Conservation (phyloP, 2,888 invertebrate species). For the Anthrax anthrax region DNA sequence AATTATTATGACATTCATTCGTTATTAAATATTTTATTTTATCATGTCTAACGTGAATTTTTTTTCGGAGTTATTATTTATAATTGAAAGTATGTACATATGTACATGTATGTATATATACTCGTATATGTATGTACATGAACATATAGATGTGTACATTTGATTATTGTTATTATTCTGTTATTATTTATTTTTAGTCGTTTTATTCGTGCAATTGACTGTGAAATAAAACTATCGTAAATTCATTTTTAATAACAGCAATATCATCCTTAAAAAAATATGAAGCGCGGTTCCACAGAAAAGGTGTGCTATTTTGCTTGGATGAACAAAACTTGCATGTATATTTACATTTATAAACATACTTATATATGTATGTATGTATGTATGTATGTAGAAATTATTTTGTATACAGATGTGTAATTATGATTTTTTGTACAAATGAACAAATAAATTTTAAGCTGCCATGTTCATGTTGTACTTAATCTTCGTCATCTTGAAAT, state of each 20-base stretch:
- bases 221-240: slow-evolving; percentile 6
- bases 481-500: slow-evolving; percentile 10
- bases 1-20: slow-evolving; percentile 8
- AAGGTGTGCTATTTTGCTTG: background rate
- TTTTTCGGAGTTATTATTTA: background rate
- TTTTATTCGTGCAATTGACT: slow-evolving; percentile 7
- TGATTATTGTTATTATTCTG: background rate
- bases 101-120: too few species aligned
- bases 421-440: background rate
- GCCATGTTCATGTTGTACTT: slow-evolving; percentile 15
- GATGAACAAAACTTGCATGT: background rate
- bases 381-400: background rate
- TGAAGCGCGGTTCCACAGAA: background rate
- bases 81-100: too few species aligned
- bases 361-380: background rate
- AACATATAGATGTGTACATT: too few species aligned
- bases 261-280: slow-evolving; percentile 1
- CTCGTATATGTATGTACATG: too few species aligned
- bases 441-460: background rate
- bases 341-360: too few species aligned
- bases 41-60: background rate
- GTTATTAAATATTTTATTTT: background rate
- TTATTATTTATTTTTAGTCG: background rate
- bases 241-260: slow-evolving; percentile 14
- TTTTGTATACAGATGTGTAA: too few species aligned